A percentile compares a stretch with the other conserved stretches of the same genome.
phyloP scores from a whole-genome alignment of 2,797 vertebrate species.

The Caiman crocodilus region DNA sequence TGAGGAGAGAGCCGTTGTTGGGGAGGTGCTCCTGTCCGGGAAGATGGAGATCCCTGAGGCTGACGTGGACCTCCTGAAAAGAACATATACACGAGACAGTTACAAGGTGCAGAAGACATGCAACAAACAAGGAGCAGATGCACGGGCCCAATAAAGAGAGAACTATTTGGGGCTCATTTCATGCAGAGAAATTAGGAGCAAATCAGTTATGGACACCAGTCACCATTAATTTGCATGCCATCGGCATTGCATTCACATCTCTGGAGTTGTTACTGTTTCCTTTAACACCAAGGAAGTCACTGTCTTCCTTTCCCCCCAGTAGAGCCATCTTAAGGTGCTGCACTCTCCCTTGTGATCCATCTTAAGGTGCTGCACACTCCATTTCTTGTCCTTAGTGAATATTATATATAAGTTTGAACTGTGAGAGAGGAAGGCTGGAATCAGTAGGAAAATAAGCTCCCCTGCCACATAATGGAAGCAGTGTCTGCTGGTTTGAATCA shows the following conservation, averaged over 20 bases:
- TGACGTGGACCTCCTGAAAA: slow-evolving; percentile 89
- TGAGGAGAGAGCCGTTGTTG: slow-evolving; percentile 85
- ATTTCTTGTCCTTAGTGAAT: not conserved
- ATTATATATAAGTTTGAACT: not conserved
- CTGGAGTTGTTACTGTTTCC: not conserved
- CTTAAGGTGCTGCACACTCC: not conserved
- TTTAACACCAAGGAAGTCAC: not conserved
- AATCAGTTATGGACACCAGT: not conserved
- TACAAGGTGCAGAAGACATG: not conserved
- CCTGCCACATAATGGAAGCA: not conserved
- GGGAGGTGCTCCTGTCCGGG: slow-evolving; percentile 73
- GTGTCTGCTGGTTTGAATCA: not conserved
- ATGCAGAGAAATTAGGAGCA: not conserved
- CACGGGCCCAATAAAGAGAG: not conserved
- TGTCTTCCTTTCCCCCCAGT: not conserved
- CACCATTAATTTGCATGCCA: not conserved
- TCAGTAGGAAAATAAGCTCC: not conserved
- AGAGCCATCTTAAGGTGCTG: not conserved
- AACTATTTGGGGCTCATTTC: not conserved
- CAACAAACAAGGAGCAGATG: not conserved
- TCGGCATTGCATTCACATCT: not conserved
- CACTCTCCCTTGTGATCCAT: not conserved
- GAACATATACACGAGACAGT: not conserved
- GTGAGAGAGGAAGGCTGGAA: not conserved
- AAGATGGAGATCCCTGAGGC: slow-evolving; percentile 80